phyloP scores from a whole-genome alignment of 2,113 vertebrate genomes.

The Tylochromis polylepis region DNA sequence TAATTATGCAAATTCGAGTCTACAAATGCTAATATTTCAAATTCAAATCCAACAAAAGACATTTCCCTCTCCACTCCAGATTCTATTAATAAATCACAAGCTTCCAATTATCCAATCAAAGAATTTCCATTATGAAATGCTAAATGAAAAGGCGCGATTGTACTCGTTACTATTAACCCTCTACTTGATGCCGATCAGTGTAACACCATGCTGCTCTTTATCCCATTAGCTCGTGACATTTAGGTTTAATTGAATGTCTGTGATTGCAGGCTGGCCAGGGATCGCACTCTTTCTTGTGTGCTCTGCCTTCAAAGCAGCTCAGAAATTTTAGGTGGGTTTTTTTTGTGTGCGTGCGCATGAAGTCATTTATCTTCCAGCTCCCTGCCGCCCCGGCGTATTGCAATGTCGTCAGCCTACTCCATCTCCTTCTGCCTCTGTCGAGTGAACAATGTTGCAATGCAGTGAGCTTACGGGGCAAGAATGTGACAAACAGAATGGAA shows the following conservation, averaged over 20 bases:
- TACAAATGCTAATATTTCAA: neutral
- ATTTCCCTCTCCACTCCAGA: neutral
- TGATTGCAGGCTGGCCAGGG: neutral
- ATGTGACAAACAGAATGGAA: conserved; percentile 45
- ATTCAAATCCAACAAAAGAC: neutral
- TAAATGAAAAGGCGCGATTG: neutral
- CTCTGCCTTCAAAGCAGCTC: neutral
- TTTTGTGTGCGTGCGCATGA: neutral
- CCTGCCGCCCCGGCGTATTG: neutral
- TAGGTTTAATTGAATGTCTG: neutral
- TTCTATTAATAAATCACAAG: conserved; percentile 19
- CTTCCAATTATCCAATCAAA: conserved; percentile 16
- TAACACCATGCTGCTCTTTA: neutral
- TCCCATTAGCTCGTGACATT: conserved; percentile 35
- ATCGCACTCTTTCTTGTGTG: neutral
- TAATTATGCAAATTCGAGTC: neutral
- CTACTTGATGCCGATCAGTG: neutral
- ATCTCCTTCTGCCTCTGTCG: neutral
- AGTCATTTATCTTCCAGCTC: neutral
- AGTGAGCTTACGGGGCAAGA: conserved; percentile 48
- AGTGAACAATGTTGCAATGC: conserved; percentile 30
- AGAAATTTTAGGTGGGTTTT: neutral
- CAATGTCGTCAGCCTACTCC: neutral
- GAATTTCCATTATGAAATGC: neutral
- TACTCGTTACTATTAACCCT: neutral